Percentiles rank a stretch among this genome's conserved stretches.
Evolutionary conservation across 2,888 invertebrate genomes (phyloP).

Genomic region (Cataglyphis livida): DNA sequence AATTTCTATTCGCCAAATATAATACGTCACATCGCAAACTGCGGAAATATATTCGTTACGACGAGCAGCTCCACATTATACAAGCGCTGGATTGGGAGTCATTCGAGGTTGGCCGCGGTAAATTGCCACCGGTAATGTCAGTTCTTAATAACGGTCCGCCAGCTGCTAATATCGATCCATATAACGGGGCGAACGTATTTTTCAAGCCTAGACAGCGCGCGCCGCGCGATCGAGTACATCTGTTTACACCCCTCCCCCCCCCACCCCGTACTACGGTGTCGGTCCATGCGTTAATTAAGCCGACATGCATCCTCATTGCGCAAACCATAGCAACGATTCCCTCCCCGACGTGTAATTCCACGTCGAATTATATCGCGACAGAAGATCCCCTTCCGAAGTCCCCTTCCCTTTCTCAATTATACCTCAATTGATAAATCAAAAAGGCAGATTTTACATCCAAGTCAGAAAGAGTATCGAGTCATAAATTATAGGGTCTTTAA

Average conservation of each 20-base stretch:
- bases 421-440: not conserved
- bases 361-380: not conserved
- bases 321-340: not conserved
- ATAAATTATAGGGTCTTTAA: not conserved
- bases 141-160: conserved; percentile 50
- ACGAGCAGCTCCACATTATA: conserved; percentile 25
- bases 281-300: conserved; percentile 33
- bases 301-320: not conserved
- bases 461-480: not conserved
- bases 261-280: not conserved
- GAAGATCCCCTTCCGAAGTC: too few relatives aligned
- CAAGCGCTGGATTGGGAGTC: conserved; percentile 51
- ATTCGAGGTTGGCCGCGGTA: conserved; percentile 50
- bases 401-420: not conserved
- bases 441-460: not conserved
- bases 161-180: conserved; percentile 38
- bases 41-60: conserved; percentile 48
- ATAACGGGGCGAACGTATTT: conserved; percentile 29
- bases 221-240: conserved; percentile 35
- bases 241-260: conserved; percentile 26
- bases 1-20: conserved; percentile 51
- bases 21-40: conserved; percentile 45
- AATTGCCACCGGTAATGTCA: conserved; percentile 50
- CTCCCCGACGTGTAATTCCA: not conserved
- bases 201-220: conserved; percentile 28